These are phyloP conservation scores for Chionis minor DNA, from an alignment of 2,113 vertebrate genomes.

Conservation along the genomic window DNA sequence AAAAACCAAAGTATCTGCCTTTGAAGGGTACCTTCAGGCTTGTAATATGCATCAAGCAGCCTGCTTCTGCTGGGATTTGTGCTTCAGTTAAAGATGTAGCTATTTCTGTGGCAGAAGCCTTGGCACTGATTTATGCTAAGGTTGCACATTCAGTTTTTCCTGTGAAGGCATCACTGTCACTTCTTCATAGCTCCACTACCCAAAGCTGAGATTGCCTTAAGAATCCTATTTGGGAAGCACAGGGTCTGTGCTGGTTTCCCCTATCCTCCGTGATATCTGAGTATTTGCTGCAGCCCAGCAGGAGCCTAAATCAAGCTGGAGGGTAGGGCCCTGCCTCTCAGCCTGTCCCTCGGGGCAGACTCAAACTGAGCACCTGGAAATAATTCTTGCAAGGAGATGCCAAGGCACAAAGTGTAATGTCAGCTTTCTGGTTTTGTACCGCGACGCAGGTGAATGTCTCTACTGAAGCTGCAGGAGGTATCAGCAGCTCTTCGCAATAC, in stretches of 20 bases:
- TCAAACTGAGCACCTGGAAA: not conserved
- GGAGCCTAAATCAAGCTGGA: not conserved
- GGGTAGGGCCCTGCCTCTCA: not conserved
- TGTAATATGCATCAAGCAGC: not conserved
- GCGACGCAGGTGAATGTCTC: not conserved
- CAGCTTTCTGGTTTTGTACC: not conserved
- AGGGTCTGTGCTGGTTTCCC: not conserved
- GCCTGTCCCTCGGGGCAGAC: not conserved
- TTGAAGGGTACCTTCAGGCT: not conserved
- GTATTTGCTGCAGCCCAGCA: not conserved
- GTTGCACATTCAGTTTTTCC: not conserved
- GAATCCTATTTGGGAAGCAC: not conserved
- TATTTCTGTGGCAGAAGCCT: not conserved
- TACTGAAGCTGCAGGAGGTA: not conserved
- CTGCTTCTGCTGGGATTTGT: not conserved
- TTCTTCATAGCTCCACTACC: not conserved
- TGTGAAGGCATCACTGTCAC: not conserved
- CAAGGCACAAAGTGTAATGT: not conserved
- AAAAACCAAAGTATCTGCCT: not conserved
- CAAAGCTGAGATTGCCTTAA: not conserved
- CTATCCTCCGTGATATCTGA: not conserved
- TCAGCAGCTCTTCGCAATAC: fast-evolving
- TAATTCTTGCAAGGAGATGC: not conserved
- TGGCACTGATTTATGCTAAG: not conserved
- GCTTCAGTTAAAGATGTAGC: not conserved